Percentiles rank a stretch among this genome's conserved stretches.
Conservation (phyloP, 1,140 invertebrate species). For the Apolygus lucorum region DNA sequence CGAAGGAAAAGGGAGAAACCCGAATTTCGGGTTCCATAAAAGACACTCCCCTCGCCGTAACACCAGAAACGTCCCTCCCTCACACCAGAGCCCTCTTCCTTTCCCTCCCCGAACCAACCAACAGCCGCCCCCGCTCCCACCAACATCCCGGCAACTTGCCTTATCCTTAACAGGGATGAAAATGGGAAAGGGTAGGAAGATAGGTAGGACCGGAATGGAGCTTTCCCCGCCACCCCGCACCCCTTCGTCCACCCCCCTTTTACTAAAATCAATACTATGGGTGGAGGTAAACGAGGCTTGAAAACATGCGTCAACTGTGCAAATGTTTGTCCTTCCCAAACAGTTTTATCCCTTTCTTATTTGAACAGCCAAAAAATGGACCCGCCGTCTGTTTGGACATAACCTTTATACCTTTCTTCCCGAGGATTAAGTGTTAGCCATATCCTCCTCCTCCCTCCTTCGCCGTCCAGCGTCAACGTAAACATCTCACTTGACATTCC, state of each 20-base stretch:
- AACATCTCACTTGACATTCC: too few relatives aligned
- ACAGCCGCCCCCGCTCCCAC: too few relatives aligned
- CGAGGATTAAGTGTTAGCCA: background rate
- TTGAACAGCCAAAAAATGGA: conserved; percentile 19
- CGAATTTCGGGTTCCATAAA: background rate
- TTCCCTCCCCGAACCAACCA: too few relatives aligned
- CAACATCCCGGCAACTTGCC: background rate
- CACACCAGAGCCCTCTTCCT: too few relatives aligned
- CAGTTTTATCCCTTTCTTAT: conserved; percentile 20
- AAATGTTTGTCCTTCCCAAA: conserved; percentile 26
- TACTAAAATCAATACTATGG: conserved; percentile 28
- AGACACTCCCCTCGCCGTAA: background rate
- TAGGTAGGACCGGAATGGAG: conserved; percentile 3
- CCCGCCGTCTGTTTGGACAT: conserved; percentile 2
- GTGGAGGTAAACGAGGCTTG: conserved; percentile 17
- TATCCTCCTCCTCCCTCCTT: too few relatives aligned
- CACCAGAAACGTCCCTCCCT: background rate
- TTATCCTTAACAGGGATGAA: conserved; percentile 6
- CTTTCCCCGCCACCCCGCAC: background rate
- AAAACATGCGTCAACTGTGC: conserved; percentile 29
- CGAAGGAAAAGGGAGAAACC: conserved; percentile 4
- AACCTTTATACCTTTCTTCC: background rate
- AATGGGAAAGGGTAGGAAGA: conserved; percentile 7
- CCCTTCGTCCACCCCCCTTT: conserved; percentile 2
- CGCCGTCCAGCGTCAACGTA: too few relatives aligned